Evolutionary conservation across 2,888 invertebrate genomes (phyloP), one percentile per base, ranked within the genome.

Genomic region (Lamproptera curius): DNA sequence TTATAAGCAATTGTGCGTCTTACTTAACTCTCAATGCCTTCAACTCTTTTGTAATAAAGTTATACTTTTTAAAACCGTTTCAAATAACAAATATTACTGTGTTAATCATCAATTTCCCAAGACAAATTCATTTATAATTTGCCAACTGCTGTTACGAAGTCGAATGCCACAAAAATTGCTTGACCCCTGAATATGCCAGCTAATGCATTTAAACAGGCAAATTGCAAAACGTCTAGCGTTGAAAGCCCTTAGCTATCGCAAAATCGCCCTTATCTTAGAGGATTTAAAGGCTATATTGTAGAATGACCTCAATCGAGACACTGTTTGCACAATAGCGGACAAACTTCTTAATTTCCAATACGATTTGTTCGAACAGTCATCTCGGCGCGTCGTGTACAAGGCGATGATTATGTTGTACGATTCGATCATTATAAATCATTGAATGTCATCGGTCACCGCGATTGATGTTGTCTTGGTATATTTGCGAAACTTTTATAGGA

Each of bases 301-400:
- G 6, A n/a, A 14, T 6, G 8, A 13, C 4, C 5, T 13, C 13
- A 17, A 3, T 28, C 33, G 17, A 31, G 38, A 34, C 37, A 34
- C 20, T 2, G 23, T 46, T 40, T 46, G 40, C 46, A 35, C 46
- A 40, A 46, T 46, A 15, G 34, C 26, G 34, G 16, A 40, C 23
- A 37, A 26, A 47, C 43, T 50, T 46, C 51, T 50, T 48, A 50
- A 49, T 49, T 43, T 43, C 42, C 37, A 42, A 20, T 26, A 23
- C 4, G 20, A 35, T 33, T 37, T 44, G 45, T 49, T 43, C 36
- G 52, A 50, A 52, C 54, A 52, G 49, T 50, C 50, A 51, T 50
- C 56, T 54, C n/a, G 4, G 63, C 53, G 54, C 57, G 65, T 80
- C 78, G 72, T 74, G 66, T n/a, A n/a, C n/a, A 63, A 73, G 62